Evolutionary conservation across 2,888 invertebrate species (phyloP).

Genomic region (Chrysina gloriosa): DNA sequence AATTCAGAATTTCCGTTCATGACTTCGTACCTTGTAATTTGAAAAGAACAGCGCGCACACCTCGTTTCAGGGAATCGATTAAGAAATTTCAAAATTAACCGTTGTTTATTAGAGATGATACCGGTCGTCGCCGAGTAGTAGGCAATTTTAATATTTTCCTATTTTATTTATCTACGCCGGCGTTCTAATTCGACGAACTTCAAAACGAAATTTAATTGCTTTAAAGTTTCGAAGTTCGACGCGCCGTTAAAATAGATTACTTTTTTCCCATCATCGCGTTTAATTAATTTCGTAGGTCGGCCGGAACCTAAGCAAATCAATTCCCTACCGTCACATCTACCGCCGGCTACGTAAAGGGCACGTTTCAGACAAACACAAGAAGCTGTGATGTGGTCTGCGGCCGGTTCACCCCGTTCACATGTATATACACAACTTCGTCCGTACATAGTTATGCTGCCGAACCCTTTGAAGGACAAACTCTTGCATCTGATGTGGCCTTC

Average conservation of each 20-base stretch:
- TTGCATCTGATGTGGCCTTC: slow-evolving; percentile 35
- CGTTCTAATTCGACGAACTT: background rate
- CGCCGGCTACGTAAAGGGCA: slow-evolving; percentile 3
- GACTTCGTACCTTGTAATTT: slow-evolving; percentile 30
- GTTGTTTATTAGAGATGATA: too few relatives aligned
- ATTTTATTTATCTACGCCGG: too few relatives aligned
- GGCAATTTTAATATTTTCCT: too few relatives aligned
- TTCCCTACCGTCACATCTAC: slow-evolving; percentile 18
- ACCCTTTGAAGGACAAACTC: slow-evolving; percentile 36
- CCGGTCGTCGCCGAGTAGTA: too few relatives aligned
- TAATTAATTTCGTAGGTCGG: slow-evolving; percentile 36
- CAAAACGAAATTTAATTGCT: slow-evolving; percentile 6
- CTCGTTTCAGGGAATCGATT: slow-evolving; percentile 29
- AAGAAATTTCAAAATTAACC: too few relatives aligned
- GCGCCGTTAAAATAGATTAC: slow-evolving; percentile 26
- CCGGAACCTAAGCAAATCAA: slow-evolving; percentile 34
- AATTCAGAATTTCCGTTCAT: slow-evolving; percentile 36
- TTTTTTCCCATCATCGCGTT: slow-evolving; percentile 27
- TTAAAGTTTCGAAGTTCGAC: background rate
- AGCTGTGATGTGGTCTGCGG: slow-evolving; percentile 64
- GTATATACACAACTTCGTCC: slow-evolving; percentile 20
- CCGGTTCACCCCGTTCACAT: slow-evolving; percentile 17
- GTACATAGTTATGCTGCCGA: slow-evolving; percentile 19
- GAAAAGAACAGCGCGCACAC: slow-evolving; percentile 21
- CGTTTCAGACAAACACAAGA: slow-evolving; percentile 56